Evolutionary conservation across 2,113 vertebrate species (phyloP), one percentile per base, ranked within the genome.

Genomic region (Sturnira hondurensis): DNA sequence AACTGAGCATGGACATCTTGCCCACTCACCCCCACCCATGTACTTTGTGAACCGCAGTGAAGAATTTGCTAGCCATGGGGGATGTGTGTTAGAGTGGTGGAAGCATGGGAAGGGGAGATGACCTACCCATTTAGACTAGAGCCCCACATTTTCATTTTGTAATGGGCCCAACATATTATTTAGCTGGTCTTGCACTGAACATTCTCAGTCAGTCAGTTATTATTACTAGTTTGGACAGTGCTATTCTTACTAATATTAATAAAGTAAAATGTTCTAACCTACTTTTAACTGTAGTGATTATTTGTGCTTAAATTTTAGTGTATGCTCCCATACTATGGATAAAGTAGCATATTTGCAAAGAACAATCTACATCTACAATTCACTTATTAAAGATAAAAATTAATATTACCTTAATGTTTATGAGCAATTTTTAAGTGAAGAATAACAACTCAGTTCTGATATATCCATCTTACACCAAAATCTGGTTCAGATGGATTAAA

Each of bases 401-500:
- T 92, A 93, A 68, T 80, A 74, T 91, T 38, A 82, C 10, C 38
- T 70, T 86, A 73, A 74, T 9, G 54, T 22, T 78, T 50, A 80
- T 28, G 28, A 86, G 19, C 16, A 81, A 81, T 77, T 67, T 84
- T 83, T 89, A 86, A 83, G 28, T 36, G 41, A 86, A 86, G 36
- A 31, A 16, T 74, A 95, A 94, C 67, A 88, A 86, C 19, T 76
- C 61, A 31, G 63, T 65, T 92, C 33, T 94, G 33, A 67, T 65
- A 82, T 13, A 31, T 12, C 26, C 38, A 91, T 4, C n/a, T 85
- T 17, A 38, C 9, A 85, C 22, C 61, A 92, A 80, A 89, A 92
- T 97, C 73, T 78, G 86, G 43, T 81, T 93, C 33, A 80, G 47
- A 82, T 83, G 47, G 24, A 58, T 52, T 77, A 90, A 76, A 95